Evolutionary conservation across 2,797 vertebrate species (phyloP), one percentile per base, ranked within the genome.

Genomic region (Cossypha dichroa): DNA sequence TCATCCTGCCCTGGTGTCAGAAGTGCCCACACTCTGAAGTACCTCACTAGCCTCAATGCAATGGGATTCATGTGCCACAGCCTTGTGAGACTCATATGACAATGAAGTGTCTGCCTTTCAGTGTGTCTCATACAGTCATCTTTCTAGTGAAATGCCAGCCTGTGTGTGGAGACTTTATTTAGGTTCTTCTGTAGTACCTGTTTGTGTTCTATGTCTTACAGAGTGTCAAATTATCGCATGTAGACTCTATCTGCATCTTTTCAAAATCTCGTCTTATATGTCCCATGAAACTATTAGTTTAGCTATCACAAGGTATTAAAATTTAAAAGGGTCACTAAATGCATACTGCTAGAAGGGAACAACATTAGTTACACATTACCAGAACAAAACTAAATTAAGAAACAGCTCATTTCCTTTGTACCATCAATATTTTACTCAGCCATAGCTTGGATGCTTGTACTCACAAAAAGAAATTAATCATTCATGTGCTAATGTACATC

Each of bases 331-430:
- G 94, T 96, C 96, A 94, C 86, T 94, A 96, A 97, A 95, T 97
- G 84, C 86, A 88, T 70, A 90, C 72, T 88, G 90, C 94, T 96
- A 96, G 94, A 97, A 97, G 98, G 95, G 96, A 97, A 93, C 84
- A 93, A 95, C 91, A 97, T 97, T 96, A 96, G 94, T 97, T 97
- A 97, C 96, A 97, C 85, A 96, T 97, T 97, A 98, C 93, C 93
- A 97, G 97, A 97, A 96, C 94, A 95, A 97, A 98, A 97, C 95
- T 97, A 96, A 97, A 94, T 97, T 97, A 98, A 97, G 97, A 97
- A 96, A 95, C 94, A 97, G 93, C 88, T 96, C 95, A 96, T 98
- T 98, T 98, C 96, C 97, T 97, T 95, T 89, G 86, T 96, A 92
- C 89, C 95, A 96, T 97, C 96, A 95, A 96, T 97, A 97, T 97